phyloP scores from a whole-genome alignment of 2,888 invertebrate species.

The Dysmachus trigonus region DNA sequence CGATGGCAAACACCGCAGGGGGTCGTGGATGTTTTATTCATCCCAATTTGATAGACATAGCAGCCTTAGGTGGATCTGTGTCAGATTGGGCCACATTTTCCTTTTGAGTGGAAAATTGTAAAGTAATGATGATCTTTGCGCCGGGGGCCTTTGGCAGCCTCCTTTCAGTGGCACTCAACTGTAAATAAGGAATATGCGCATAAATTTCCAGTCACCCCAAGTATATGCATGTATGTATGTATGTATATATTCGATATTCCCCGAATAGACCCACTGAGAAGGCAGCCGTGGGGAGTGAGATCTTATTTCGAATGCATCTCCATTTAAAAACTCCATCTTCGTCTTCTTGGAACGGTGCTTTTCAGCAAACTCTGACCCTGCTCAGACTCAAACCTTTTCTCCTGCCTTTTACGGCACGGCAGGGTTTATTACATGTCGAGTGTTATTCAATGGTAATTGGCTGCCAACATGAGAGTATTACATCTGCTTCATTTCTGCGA shows the following conservation, averaged over 20 bases:
- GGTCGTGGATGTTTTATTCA: constrained; percentile 21
- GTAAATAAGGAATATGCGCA: constrained; percentile 35
- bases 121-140: constrained; percentile 18
- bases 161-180: not conserved
- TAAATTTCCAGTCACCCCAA: not conserved
- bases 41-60: not conserved
- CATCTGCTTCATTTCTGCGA: not conserved
- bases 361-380: not conserved
- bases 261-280: not conserved
- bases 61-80: not conserved
- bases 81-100: constrained; percentile 18
- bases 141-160: not conserved
- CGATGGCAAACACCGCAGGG: not conserved
- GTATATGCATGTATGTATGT: not conserved
- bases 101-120: constrained; percentile 9
- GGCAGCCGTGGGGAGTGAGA: not conserved
- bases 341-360: not conserved
- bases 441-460: not conserved
- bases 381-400: not conserved
- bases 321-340: not conserved
- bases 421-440: not conserved
- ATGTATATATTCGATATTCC: not conserved
- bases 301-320: constrained; percentile 13
- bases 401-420: not conserved
- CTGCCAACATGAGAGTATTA: not conserved